Evolutionary conservation across 2,888 invertebrate genomes (phyloP), one percentile per base, ranked within the genome.

Genomic region (Trachelus stipa): DNA sequence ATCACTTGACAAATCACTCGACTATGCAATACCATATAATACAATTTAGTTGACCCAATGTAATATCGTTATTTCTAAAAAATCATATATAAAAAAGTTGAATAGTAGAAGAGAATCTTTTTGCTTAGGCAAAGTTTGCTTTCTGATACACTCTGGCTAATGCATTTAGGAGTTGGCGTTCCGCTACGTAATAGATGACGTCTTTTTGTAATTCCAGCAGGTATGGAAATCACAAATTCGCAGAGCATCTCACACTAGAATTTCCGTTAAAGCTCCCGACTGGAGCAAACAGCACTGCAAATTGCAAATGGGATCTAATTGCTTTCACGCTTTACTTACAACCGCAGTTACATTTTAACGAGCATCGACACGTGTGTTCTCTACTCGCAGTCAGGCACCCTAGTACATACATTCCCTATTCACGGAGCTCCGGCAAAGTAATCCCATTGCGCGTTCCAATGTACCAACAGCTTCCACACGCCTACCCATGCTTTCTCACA

Each of bases 231-330:
- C 6, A 56, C 56, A 23, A 56, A 56, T 56, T 56, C 23, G 56
- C 15, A 56, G 56, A 56, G 9, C 23, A 9, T 23, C 56, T 56
- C 56, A 23, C 23, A 9, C 23, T 56, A 56, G 56, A 56, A 56
- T 56, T 56, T 56, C 23, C 23, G 56, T 23, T 56, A 9, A 30
- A 75, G 75, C 75, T 76, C n/a, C 76, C 74, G 82, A 69, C 34
- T 69, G 75, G 84, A 85, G 85, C 85, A 85, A 85, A 86, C 82
- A 84, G 79, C 81, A 78, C 79, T 83, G 83, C 82, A 83, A 83
- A 85, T 86, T 85, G 84, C 83, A 85, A 85, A 83, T 85, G 84
- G 82, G 82, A 85, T 83, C 86, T 86, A 85, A 85, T 86, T 86
- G 85, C 85, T 82, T 85, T 85, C 83, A 79, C 83, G 83, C 86